Conservation (phyloP, 1,140 invertebrate species). For the Drosophila subobscura region DNA sequence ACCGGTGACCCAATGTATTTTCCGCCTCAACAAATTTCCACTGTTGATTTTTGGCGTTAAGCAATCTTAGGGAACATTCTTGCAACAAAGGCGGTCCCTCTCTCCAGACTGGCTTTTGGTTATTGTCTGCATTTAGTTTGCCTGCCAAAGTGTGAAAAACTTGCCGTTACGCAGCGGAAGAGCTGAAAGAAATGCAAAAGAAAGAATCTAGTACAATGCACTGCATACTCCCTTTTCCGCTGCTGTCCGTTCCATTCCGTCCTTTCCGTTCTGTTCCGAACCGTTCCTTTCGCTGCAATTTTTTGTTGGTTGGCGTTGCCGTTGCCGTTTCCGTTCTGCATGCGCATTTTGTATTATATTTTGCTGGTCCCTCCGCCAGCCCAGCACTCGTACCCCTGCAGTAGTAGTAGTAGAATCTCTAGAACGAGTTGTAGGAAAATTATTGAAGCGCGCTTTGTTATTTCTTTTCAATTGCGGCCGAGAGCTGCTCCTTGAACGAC, state of each 20-base stretch:
- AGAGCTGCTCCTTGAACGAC: constrained; percentile 11
- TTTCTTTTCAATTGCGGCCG: constrained; percentile 60
- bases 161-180: constrained; percentile 65
- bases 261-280: too few relatives aligned
- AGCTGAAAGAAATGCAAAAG: constrained; percentile 49
- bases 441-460: constrained; percentile 69
- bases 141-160: constrained; percentile 63
- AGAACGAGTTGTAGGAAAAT: constrained; percentile 35
- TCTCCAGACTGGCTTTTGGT: constrained; percentile 15
- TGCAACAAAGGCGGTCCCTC: constrained; percentile 50
- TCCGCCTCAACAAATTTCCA: constrained; percentile 50
- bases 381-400: not conserved
- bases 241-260: not conserved
- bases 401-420: too few relatives aligned
- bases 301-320: constrained; percentile 4
- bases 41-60: constrained; percentile 67
- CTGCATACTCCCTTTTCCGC: constrained; percentile 47
- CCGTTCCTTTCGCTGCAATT: constrained; percentile 2
- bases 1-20: constrained; percentile 36
- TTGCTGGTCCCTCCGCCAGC: constrained; percentile 27
- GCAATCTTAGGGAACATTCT: constrained; percentile 56
- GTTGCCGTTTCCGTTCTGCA: constrained; percentile 59
- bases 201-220: constrained; percentile 62
- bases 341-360: constrained; percentile 71
- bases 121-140: constrained; percentile 66